Conservation (phyloP, 2,113 vertebrate species). For the Nyctibius bracteatus region DNA sequence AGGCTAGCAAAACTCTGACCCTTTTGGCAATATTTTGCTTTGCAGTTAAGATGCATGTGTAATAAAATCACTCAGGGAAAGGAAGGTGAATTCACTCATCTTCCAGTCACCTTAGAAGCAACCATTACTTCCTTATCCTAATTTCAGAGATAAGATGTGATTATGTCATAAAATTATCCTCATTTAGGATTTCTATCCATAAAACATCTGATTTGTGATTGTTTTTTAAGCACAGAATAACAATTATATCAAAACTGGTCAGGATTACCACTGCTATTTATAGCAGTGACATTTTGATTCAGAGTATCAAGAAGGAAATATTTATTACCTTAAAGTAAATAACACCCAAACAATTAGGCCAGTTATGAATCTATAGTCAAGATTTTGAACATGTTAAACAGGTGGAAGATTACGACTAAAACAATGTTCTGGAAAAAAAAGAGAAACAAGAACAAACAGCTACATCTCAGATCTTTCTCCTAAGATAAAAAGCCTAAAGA, state of each 20-base stretch:
- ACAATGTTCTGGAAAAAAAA: not conserved
- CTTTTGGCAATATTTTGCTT: not conserved
- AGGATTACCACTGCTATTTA: not conserved
- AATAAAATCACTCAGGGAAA: not conserved
- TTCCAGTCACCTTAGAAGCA: not conserved
- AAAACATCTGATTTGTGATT: not conserved
- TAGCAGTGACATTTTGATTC: not conserved
- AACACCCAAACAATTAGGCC: not conserved
- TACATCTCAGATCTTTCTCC: not conserved
- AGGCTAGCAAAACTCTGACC: not conserved
- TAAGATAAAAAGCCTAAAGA: not conserved
- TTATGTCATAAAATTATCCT: constrained; percentile 13
- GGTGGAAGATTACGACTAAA: not conserved
- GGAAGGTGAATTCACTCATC: not conserved
- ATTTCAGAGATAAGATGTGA: constrained; percentile 34
- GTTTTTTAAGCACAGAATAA: not conserved
- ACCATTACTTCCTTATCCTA: constrained; percentile 12
- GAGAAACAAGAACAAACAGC: not conserved
- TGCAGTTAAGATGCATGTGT: not conserved
- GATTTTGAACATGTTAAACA: not conserved
- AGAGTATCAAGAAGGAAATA: not conserved
- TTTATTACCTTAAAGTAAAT: not conserved
- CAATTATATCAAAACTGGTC: not conserved
- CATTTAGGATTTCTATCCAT: not conserved
- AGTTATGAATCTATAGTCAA: not conserved